These are phyloP conservation scores for Patella depressa DNA, from an alignment of 2,888 invertebrate species.

Conservation along the genomic window DNA sequence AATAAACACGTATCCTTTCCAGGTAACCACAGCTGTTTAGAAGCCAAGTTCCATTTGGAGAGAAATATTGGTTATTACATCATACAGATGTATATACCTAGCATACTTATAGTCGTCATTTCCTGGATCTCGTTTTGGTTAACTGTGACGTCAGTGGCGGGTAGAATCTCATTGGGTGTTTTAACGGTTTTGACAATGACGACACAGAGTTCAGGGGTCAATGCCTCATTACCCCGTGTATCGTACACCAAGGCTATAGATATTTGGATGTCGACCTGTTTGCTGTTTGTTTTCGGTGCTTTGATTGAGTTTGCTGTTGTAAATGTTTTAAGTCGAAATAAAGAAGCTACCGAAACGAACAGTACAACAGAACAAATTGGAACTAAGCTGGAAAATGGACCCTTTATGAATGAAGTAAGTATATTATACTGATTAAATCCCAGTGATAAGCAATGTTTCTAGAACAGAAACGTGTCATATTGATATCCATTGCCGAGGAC, in stretches of 20 bases:
- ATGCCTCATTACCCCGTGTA: constrained; percentile 73
- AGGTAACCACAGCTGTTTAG: constrained; percentile 98
- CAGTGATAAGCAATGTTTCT: no score
- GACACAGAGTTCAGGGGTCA: constrained; percentile 56
- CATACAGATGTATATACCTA: constrained; percentile 99
- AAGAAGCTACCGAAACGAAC: not conserved
- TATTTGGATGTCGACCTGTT: constrained; percentile 1
- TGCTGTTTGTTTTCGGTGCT: not conserved
- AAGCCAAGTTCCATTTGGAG: constrained; percentile 95
- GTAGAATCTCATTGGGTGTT: constrained; percentile 55
- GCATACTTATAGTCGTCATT: constrained; percentile 72
- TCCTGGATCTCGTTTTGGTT: constrained; percentile 63
- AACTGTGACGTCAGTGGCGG: constrained; percentile 58
- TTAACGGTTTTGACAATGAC: constrained; percentile 59
- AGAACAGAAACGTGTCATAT: no score
- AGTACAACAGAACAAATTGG: not conserved
- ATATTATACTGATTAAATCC: not conserved
- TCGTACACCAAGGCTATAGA: constrained; percentile 1
- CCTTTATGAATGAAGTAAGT: not conserved
- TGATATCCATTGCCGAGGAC: no score
- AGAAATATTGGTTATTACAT: constrained; percentile 99
- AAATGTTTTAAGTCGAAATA: not conserved
- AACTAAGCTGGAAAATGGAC: not conserved
- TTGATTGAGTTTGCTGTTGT: not conserved
- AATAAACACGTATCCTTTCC: constrained; percentile 66